A percentile compares a stretch with the other conserved stretches of the same genome.
Conservation (phyloP, 2,888 invertebrate genomes). For the Pteria penguin region DNA sequence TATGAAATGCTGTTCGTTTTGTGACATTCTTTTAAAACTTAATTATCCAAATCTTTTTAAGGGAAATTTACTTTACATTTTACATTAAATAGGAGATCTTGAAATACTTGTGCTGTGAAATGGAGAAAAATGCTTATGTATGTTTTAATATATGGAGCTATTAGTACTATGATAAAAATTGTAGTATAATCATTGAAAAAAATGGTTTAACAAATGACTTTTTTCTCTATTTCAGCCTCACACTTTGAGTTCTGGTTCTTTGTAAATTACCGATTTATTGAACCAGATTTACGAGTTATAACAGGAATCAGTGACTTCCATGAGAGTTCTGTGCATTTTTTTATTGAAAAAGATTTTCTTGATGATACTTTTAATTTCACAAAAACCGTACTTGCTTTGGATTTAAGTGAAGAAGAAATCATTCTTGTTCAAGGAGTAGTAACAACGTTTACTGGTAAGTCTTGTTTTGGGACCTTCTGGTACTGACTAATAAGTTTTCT, state of each 20-base stretch:
- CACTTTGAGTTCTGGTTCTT: slow-evolving; percentile 67
- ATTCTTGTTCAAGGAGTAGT: slow-evolving; percentile 51
- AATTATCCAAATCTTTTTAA: too few relatives aligned
- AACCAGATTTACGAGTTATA: slow-evolving; percentile 57
- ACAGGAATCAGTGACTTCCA: slow-evolving; percentile 50
- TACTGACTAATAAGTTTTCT: too few relatives aligned
- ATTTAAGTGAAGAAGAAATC: slow-evolving; percentile 45
- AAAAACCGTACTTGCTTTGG: slow-evolving; percentile 41
- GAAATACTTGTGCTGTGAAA: too few relatives aligned
- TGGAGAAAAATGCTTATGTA: too few relatives aligned
- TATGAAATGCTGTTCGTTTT: too few relatives aligned
- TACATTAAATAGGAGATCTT: too few relatives aligned
- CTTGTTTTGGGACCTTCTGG: too few relatives aligned
- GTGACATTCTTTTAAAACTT: too few relatives aligned
- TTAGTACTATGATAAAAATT: neutral
- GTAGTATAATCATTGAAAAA: neutral
- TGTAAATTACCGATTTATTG: slow-evolving; percentile 59
- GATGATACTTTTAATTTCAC: slow-evolving; percentile 49
- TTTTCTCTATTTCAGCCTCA: slow-evolving; percentile 50
- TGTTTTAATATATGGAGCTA: too few relatives aligned
- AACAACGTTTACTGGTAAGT: slow-evolving; percentile 53
- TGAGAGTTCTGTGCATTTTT: slow-evolving; percentile 42
- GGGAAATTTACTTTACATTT: too few relatives aligned
- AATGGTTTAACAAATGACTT: neutral
- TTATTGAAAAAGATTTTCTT: slow-evolving; percentile 49